Conservation (phyloP, 1,140 invertebrate species). For the Diorhabda sublineata region DNA sequence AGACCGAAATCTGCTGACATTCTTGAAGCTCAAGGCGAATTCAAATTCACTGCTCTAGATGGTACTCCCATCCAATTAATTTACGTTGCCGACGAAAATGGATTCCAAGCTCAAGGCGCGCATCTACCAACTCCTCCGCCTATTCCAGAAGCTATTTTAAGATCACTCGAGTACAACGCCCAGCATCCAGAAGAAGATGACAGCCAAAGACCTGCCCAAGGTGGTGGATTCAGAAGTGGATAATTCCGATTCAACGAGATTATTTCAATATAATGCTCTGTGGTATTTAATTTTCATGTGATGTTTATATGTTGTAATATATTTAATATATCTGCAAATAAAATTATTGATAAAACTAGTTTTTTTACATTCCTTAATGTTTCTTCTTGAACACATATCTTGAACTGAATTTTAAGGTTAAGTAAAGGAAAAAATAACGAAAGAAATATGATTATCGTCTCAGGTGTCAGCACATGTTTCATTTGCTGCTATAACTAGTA, state of each 20-base stretch:
- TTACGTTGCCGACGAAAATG: conserved; percentile 28
- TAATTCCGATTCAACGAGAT: neutral
- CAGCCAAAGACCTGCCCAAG: neutral
- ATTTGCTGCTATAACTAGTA: too few species aligned
- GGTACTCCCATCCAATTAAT: conserved; percentile 19
- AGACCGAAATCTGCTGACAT: conserved; percentile 40
- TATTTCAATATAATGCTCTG: conserved; percentile 1
- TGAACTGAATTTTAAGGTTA: too few species aligned
- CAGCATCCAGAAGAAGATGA: conserved; percentile 25
- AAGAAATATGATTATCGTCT: too few species aligned
- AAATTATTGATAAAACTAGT: neutral
- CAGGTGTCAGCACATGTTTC: too few species aligned
- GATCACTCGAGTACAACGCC: conserved; percentile 27
- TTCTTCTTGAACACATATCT: too few species aligned
- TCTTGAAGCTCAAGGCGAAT: conserved; percentile 18
- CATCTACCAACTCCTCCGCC: conserved; percentile 27
- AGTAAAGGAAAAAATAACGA: too few species aligned
- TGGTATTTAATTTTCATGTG: neutral
- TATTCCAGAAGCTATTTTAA: conserved; percentile 28
- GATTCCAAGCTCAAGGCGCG: conserved; percentile 26
- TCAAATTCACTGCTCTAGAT: conserved; percentile 21
- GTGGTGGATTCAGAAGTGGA: neutral
- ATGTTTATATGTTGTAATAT: conserved; percentile 4
- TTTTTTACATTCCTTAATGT: neutral
- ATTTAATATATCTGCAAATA: neutral